Evolutionary conservation across 2,888 invertebrate species (phyloP), one percentile per base, ranked within the genome.

Genomic region (Biston stratarius): DNA sequence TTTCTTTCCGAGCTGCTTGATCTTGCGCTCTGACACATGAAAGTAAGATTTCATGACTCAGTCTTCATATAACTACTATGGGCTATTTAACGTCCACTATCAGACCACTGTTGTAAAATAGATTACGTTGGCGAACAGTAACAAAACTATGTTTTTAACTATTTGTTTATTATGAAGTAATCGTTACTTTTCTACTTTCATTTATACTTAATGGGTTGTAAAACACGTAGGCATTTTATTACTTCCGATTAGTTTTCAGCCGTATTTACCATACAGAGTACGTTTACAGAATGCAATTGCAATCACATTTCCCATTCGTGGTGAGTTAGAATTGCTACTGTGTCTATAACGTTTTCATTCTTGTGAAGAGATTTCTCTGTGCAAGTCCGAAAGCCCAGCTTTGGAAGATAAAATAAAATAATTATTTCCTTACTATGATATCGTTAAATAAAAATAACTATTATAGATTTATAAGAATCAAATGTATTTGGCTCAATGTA

Each of bases 201-300:
- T 49, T 34, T 33, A 49, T 34, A 24, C n/a, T n/a, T n/a, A n/a
- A n/a, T n/a, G n/a, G n/a, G 51, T 33, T 33, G 6, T 12, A 34
- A 34, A 34, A 51, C 12, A 14, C 14, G 7, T 6, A 45, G 5
- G 9, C 34, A 57, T 57, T 57, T 48, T 36, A 58, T 58, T 58
- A 48, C 15, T 48, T 38, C 47, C 6, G 48, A 53, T 48, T 58
- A 38, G 58, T 48, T 58, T 57, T 14, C 15, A 49, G 33, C 40
- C 24, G 40, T 59, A n/a, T 59, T 59, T 59, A 40, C 59, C 12
- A 40, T n/a, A 14, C 12, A 24, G 49, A 42, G 42, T 33, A 48
- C 40, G 64, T 64, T 48, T 64, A 64, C 63, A 48, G 51, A 57
- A 58, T 58, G 57, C 57, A 51, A 64, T 64, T 58, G 57, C 36